Percentiles rank a stretch among this genome's conserved stretches.
Evolutionary conservation across 2,797 vertebrate species (phyloP).

Genomic region (Emydoidea blandingii): DNA sequence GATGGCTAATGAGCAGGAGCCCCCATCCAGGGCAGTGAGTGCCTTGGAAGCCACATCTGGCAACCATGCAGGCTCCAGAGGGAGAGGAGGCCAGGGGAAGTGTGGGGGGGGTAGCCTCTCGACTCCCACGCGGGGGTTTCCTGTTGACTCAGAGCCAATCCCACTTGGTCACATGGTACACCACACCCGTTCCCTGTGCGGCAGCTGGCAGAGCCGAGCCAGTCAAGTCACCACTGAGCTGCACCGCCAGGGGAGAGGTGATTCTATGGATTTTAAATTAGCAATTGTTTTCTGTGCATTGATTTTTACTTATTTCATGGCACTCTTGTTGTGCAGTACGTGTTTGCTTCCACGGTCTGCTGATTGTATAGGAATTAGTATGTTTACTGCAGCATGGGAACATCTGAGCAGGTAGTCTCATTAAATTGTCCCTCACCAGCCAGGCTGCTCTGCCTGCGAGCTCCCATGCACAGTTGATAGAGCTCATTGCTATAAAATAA

Average conservation of each 20-base stretch:
- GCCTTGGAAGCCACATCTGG: not conserved
- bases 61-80: not conserved
- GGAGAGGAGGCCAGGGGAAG: too few species aligned
- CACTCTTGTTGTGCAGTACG: not conserved
- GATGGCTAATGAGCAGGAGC: not conserved
- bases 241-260: not conserved
- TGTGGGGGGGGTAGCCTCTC: not conserved
- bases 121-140: accelerated
- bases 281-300: not conserved
- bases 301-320: not conserved
- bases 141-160: not conserved
- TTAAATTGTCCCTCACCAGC: not conserved
- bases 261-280: not conserved
- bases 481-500: not conserved
- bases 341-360: not conserved
- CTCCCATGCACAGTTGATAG: not conserved
- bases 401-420: not conserved
- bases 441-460: not conserved
- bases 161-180: not conserved
- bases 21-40: not conserved
- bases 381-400: not conserved
- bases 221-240: not conserved
- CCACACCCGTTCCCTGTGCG: too few species aligned
- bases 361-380: not conserved
- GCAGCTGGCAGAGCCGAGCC: not conserved